Evolutionary conservation across 2,797 vertebrate genomes (phyloP).

Genomic region (Saguinus oedipus): DNA sequence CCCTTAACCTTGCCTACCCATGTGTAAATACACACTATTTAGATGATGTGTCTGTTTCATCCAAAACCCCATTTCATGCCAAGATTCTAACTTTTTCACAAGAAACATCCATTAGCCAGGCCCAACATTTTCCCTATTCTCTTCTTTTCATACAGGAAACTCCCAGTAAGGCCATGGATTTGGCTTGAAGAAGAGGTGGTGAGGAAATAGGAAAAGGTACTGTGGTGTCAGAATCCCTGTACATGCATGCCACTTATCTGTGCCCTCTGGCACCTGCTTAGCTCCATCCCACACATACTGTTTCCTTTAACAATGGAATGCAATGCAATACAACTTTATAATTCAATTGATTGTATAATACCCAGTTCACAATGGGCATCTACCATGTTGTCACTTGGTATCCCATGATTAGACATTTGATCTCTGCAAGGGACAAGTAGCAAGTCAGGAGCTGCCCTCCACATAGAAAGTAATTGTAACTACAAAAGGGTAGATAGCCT

Average conservation of each 20-base stretch:
- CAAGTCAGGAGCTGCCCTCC: background rate
- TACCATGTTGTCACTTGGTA: background rate
- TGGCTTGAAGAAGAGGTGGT: background rate
- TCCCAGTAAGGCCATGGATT: background rate
- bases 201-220: background rate
- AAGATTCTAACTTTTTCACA: background rate
- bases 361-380: background rate
- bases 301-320: background rate
- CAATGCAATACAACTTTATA: background rate
- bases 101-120: background rate
- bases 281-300: background rate
- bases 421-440: background rate
- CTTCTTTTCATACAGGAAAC: background rate
- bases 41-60: background rate
- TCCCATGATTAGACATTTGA: background rate
- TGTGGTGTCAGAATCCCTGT: background rate
- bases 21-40: background rate
- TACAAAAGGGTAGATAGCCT: background rate
- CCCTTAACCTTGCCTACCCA: background rate
- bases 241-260: too few relatives aligned
- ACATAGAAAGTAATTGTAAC: background rate
- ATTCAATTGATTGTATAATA: background rate
- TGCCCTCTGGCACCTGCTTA: background rate
- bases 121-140: background rate
- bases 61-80: background rate